phyloP scores from a whole-genome alignment of 2,888 invertebrate species.

The Erebia ligea region DNA sequence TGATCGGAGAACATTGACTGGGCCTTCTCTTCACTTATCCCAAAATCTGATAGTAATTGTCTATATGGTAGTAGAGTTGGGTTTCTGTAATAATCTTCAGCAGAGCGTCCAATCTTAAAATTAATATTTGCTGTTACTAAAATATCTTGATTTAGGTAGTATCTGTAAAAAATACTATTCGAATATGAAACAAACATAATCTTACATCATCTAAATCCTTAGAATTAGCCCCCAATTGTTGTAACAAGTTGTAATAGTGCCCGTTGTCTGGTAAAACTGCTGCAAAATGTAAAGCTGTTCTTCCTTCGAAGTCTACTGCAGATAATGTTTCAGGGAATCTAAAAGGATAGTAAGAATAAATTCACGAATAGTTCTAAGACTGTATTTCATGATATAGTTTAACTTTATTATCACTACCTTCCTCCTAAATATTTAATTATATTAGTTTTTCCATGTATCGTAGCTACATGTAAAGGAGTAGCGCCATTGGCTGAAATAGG shows the following conservation, averaged over 20 bases:
- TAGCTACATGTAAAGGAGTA: conserved; percentile 93
- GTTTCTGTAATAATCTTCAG: conserved; percentile 90
- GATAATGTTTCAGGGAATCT: conserved; percentile 95
- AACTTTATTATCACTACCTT: conserved; percentile 54
- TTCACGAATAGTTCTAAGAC: neutral
- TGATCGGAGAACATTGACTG: conserved; percentile 89
- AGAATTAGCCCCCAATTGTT: conserved; percentile 93
- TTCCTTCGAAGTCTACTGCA: conserved; percentile 89
- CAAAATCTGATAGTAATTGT: conserved; percentile 86
- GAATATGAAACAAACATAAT: neutral
- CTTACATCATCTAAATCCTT: conserved; percentile 92
- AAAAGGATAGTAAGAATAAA: conserved; percentile 8
- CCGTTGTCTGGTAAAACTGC: conserved; percentile 93
- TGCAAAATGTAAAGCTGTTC: conserved; percentile 95
- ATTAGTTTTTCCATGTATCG: conserved; percentile 92
- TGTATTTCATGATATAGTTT: neutral
- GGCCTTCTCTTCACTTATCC: conserved; percentile 86
- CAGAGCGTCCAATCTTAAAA: conserved; percentile 88
- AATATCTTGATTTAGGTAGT: conserved; percentile 20
- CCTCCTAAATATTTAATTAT: conserved; percentile 86
- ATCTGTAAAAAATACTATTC: neutral
- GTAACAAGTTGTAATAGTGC: conserved; percentile 92
- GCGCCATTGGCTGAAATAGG: conserved; percentile 92
- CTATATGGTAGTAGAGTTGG: conserved; percentile 87
- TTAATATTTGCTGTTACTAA: conserved; percentile 29